phyloP scores from a whole-genome alignment of 2,797 vertebrate genomes.

The Threskiornis aethiopicus region DNA sequence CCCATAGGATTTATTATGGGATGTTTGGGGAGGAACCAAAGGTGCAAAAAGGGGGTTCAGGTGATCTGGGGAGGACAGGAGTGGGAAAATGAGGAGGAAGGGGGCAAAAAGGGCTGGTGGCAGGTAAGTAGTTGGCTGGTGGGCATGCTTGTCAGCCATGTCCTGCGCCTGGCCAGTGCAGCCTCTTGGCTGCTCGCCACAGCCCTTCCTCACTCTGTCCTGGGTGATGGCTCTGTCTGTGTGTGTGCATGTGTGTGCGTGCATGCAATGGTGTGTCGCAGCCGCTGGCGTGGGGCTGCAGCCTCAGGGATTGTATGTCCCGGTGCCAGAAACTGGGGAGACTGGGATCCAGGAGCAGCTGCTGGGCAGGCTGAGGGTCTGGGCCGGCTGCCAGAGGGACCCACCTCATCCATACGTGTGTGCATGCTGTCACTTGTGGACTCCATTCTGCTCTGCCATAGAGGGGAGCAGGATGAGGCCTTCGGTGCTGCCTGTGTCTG shows the following conservation, averaged over 20 bases:
- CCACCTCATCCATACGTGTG: fast-evolving
- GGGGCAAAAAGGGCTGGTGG: neutral
- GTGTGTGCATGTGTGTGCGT: fast-evolving
- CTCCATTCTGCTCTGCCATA: fast-evolving
- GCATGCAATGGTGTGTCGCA: neutral
- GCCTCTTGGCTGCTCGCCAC: neutral
- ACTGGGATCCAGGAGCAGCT: neutral
- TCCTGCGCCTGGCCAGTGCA: fast-evolving
- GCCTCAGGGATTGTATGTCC: neutral
- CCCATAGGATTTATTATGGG: neutral
- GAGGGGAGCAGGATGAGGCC: neutral
- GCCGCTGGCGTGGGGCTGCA: neutral
- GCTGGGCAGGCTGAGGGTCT: no score
- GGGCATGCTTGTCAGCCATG: fast-evolving
- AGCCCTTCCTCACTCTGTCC: neutral
- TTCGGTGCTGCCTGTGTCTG: fast-evolving
- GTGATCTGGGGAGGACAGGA: neutral
- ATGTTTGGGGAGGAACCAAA: neutral
- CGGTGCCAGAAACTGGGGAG: fast-evolving
- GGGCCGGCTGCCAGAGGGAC: neutral
- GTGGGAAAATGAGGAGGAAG: neutral
- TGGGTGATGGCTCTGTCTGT: no score
- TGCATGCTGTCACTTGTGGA: neutral
- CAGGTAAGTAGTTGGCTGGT: neutral
- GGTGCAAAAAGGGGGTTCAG: neutral